Conservation (phyloP, 2,113 vertebrate genomes). For the Oncorhynchus nerka region DNA sequence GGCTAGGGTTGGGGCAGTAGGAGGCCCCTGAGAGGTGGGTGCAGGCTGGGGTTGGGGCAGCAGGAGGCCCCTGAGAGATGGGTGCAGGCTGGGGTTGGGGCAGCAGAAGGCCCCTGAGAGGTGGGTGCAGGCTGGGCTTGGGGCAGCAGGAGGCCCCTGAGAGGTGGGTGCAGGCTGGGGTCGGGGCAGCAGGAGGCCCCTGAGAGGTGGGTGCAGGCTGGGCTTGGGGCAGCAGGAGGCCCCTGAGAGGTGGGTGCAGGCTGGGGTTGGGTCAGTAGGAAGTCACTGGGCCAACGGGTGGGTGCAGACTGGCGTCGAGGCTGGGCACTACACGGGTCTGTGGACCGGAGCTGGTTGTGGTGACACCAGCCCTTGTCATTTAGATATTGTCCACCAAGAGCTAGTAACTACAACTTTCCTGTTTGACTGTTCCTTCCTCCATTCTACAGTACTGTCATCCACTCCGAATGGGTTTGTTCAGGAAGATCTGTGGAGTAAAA, state of each 20-base stretch:
- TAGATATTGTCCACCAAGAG: background rate
- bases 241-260: background rate
- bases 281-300: background rate
- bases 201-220: background rate
- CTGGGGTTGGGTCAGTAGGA: background rate
- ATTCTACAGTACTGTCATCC: too few relatives aligned
- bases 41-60: background rate
- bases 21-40: slow-evolving; percentile 14
- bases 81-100: background rate
- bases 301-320: slow-evolving; percentile 4
- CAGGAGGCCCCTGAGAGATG: slow-evolving; percentile 8
- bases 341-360: slow-evolving; percentile 9
- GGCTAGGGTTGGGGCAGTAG: background rate
- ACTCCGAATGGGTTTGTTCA: too few relatives aligned
- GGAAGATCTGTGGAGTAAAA: too few relatives aligned
- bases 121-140: background rate
- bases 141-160: background rate
- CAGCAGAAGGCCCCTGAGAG: background rate
- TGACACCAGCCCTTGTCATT: background rate
- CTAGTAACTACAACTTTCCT: background rate
- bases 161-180: background rate
- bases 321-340: background rate
- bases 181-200: background rate
- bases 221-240: background rate
- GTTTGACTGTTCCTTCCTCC: background rate